These are phyloP conservation scores for Raja brachyura DNA, from an alignment of 2,113 vertebrate species.

Conservation along the genomic window DNA sequence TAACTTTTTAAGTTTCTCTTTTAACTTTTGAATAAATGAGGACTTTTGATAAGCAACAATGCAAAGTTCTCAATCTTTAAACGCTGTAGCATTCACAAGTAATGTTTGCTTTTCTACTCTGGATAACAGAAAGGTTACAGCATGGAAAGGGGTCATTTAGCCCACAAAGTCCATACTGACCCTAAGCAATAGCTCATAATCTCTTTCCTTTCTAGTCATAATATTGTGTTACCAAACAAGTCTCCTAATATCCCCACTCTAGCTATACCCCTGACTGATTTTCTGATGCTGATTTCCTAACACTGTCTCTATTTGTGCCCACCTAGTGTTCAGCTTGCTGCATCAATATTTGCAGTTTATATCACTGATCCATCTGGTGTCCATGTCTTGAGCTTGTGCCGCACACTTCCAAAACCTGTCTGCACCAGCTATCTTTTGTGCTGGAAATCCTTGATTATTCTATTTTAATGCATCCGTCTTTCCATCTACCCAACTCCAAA, in stretches of 20 bases:
- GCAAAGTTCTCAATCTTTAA: background rate
- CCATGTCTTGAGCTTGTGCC: background rate
- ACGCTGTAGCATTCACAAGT: background rate
- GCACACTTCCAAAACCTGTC: background rate
- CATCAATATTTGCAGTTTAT: background rate
- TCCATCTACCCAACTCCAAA: conserved; percentile 3
- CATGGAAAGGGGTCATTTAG: too few species aligned
- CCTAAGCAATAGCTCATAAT: background rate
- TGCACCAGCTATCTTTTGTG: conserved; percentile 6
- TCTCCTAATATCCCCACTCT: background rate
- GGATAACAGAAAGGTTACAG: too few species aligned
- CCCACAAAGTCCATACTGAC: too few species aligned
- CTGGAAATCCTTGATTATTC: conserved; percentile 11
- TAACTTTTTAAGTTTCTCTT: background rate
- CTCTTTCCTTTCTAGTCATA: background rate
- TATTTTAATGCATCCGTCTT: conserved; percentile 13
- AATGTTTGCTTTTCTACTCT: background rate
- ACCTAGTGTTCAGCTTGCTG: background rate
- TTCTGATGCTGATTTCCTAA: background rate
- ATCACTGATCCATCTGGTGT: background rate
- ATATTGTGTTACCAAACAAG: background rate
- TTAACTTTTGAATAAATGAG: background rate
- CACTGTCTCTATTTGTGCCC: background rate
- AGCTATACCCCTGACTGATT: background rate
- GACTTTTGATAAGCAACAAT: background rate